Percentiles rank a stretch among this genome's conserved stretches.
Conservation (phyloP, 2,113 vertebrate species). For the Grammomys surdaster region DNA sequence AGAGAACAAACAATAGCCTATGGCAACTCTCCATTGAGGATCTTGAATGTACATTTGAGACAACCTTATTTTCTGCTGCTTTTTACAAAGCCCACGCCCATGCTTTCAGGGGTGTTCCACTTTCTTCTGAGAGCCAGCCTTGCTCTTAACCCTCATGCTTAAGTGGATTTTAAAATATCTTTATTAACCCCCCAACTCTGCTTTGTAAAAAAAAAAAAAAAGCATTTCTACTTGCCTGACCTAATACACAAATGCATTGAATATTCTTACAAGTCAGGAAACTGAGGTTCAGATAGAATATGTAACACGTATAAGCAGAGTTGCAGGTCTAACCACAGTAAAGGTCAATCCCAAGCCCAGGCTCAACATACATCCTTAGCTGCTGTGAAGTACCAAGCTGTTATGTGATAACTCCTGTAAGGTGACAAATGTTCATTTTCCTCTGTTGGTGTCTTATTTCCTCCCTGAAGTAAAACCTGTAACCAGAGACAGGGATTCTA, state of each 20-base stretch:
- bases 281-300: constrained; percentile 22
- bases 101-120: background rate
- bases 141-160: background rate
- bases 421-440: constrained; percentile 51
- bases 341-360: constrained; percentile 31
- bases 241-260: constrained; percentile 12
- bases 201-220: background rate
- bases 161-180: background rate
- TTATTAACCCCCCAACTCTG: background rate
- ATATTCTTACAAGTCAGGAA: constrained; percentile 22
- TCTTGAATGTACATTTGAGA: background rate
- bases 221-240: background rate
- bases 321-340: background rate
- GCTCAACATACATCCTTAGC: background rate
- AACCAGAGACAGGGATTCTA: constrained; percentile 33
- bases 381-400: constrained; percentile 42
- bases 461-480: constrained; percentile 62
- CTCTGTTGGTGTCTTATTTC: constrained; percentile 56
- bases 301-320: background rate
- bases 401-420: constrained; percentile 46
- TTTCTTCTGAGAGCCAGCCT: background rate
- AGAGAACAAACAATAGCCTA: background rate
- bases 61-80: background rate
- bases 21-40: background rate
- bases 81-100: background rate